Conservation (phyloP, 2,888 invertebrate genomes). For the Thyatira batis region DNA sequence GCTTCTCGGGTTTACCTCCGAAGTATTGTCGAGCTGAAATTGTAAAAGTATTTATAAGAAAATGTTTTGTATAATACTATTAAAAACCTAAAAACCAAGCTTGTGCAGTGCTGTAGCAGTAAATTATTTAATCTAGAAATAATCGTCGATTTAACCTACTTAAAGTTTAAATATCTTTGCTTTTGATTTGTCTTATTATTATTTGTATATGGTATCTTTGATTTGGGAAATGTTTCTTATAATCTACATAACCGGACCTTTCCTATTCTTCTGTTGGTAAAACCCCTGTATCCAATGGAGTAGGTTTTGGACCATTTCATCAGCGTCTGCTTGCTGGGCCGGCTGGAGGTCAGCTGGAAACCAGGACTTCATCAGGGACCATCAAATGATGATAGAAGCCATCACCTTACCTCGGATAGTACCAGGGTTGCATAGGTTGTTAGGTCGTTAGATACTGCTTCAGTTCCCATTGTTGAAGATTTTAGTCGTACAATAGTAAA, state of each 20-base stretch:
- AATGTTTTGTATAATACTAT: neutral
- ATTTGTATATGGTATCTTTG: neutral
- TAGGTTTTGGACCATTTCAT: slow-evolving; percentile 88
- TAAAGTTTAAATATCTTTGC: too few relatives aligned
- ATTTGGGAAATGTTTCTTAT: neutral
- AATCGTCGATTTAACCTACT: neutral
- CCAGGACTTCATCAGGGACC: slow-evolving; percentile 54
- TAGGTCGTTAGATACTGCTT: neutral
- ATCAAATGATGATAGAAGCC: slow-evolving; percentile 35
- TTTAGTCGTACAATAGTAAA: slow-evolving; percentile 8
- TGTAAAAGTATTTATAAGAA: slow-evolving; percentile 12
- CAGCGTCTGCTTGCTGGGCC: slow-evolving; percentile 81
- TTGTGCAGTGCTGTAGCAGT: slow-evolving; percentile 5
- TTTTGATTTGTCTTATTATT: neutral
- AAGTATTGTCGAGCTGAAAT: slow-evolving; percentile 86
- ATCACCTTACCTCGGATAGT: slow-evolving; percentile 20
- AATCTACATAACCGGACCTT: slow-evolving; percentile 59
- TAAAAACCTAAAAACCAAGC: slow-evolving; percentile 13
- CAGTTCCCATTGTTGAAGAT: neutral
- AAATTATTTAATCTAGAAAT: neutral
- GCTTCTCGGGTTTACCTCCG: slow-evolving; percentile 85
- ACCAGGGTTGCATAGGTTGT: too few relatives aligned
- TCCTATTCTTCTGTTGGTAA: slow-evolving; percentile 83
- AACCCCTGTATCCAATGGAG: slow-evolving; percentile 89
- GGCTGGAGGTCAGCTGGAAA: slow-evolving; percentile 73